Evolutionary conservation across 2,888 invertebrate species (phyloP), one percentile per base, ranked within the genome.

Genomic region (Trichopoda pennipes): DNA sequence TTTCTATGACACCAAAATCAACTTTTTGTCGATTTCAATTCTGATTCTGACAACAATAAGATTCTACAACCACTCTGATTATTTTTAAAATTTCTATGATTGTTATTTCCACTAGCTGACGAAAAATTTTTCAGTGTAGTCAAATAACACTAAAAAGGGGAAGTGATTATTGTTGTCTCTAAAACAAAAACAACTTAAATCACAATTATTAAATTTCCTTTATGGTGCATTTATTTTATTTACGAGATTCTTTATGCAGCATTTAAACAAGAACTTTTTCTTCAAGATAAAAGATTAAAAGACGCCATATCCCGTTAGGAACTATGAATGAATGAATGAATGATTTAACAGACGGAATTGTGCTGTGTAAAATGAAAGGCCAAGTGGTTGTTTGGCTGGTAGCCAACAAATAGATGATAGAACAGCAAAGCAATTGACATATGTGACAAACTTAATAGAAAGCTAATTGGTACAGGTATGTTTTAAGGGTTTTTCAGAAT

Each of bases 261-360:
- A 81, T 81, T 77, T 78, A 49, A 63, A 77, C 55, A 77, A 63
- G 44, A 42, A 10, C 12, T 56, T 74, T 69, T 70, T 44, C 38
- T 28, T 58, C 32, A 51, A 77, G 77, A 77, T 77, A 77, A 73
- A 77, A 77, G 73, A 81, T 81, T 81, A 77, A 56, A 58, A 38
- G 73, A 63, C 73, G 81, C 73, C 81, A 77, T 56, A 68, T 69
- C 63, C 68, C 68, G 58, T 72, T 56, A 61, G 58, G 35, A 49
- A 32, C 44, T 68, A 56, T 64, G 28, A 12, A 12, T 38, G 49
- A 78, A 56, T 64, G 28, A 12, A 12, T 38, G 49, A 78, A 44
- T 64, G n/a, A 44, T 53, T 63, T 35, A 21, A 51, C 51, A 38
- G 53, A 56, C 42, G 56, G 51, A 44, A 60, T 9, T 68, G 61